Percentiles rank a stretch among this genome's conserved stretches.
Evolutionary conservation across 2,797 vertebrate genomes (phyloP).

Genomic region (Centropyge bicolor): DNA sequence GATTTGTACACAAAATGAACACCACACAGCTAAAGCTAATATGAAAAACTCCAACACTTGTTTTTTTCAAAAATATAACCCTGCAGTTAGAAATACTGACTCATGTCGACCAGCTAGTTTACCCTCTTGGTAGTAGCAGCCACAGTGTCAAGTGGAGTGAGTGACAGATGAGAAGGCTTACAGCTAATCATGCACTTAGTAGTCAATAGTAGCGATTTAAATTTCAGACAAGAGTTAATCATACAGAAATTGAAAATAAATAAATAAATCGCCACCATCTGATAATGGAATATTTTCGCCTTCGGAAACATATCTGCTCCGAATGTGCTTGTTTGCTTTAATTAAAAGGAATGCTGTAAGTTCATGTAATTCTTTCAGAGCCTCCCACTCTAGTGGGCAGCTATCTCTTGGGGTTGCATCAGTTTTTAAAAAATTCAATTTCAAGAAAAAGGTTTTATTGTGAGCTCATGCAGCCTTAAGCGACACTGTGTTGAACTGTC

Average conservation of each 20-base stretch:
- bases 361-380: slow-evolving; percentile 26
- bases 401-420: slow-evolving; percentile 34
- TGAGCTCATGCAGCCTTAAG: slow-evolving; percentile 1
- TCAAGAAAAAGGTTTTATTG: slow-evolving; percentile 8
- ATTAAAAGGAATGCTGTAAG: slow-evolving; percentile 36
- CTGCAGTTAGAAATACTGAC: background rate
- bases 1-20: background rate
- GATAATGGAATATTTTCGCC: slow-evolving; percentile 22
- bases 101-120: background rate
- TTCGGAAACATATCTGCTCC: slow-evolving; percentile 14
- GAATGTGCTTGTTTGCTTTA: slow-evolving; percentile 24
- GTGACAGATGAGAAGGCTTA: background rate
- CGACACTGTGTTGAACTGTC: slow-evolving; percentile 11
- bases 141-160: background rate
- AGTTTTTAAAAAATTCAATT: slow-evolving; percentile 14
- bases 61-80: background rate
- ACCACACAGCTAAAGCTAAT: background rate
- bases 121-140: background rate
- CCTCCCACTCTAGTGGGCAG: slow-evolving; percentile 24
- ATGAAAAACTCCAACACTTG: background rate
- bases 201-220: slow-evolving; percentile 1
- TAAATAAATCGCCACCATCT: slow-evolving; percentile 11
- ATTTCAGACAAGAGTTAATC: slow-evolving; percentile 1
- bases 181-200: slow-evolving; percentile 4
- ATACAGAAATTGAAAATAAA: background rate